phyloP scores from a whole-genome alignment of 2,113 vertebrate species.

The Callocephalon fimbriatum region DNA sequence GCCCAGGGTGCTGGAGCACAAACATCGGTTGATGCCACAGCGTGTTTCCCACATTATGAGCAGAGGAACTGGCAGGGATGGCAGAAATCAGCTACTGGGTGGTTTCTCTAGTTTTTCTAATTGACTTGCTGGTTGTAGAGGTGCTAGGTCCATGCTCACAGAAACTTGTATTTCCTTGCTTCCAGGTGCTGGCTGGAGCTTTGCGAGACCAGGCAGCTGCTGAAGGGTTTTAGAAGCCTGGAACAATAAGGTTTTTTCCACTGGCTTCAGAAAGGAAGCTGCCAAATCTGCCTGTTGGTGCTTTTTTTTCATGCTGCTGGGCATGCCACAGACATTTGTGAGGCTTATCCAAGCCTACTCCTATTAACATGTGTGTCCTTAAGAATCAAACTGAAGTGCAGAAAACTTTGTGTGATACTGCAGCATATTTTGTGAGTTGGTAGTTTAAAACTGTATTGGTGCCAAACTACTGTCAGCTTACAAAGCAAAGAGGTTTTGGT shows the following conservation, averaged over 20 bases:
- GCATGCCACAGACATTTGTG: background rate
- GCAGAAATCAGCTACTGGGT: background rate
- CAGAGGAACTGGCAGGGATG: background rate
- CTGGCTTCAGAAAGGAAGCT: background rate
- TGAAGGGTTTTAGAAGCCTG: background rate
- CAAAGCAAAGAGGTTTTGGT: background rate
- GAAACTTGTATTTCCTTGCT: background rate
- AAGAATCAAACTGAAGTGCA: background rate
- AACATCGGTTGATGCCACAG: background rate
- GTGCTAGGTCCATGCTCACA: background rate
- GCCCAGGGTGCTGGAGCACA: background rate
- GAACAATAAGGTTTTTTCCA: background rate
- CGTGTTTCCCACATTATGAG: background rate
- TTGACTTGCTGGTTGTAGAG: background rate
- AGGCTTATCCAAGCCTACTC: background rate
- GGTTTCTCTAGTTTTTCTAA: background rate
- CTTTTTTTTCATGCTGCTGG: background rate
- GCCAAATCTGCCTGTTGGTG: background rate
- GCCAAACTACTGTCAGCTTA: background rate
- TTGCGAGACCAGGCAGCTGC: background rate
- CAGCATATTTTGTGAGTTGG: background rate
- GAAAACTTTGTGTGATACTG: background rate
- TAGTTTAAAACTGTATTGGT: background rate
- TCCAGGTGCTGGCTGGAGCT: background rate
- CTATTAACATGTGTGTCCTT: rapidly evolving